phyloP scores from a whole-genome alignment of 2,888 invertebrate genomes.

The Elmis aenea region DNA sequence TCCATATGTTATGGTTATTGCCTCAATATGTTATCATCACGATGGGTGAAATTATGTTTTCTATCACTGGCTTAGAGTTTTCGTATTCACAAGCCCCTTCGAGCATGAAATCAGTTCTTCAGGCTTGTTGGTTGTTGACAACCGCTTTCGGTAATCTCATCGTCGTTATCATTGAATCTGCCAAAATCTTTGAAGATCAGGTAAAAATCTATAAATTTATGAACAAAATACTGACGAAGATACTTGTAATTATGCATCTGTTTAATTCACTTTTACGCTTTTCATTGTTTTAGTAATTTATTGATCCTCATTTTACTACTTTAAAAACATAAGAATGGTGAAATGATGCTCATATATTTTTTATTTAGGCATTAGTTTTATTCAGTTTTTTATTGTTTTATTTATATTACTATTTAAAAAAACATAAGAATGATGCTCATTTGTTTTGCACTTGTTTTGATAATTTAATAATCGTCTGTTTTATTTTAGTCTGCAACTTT shows the following conservation, averaged over 20 bases:
- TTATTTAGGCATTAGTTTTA: no score
- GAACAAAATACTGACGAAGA: background rate
- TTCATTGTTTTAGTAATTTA: no score
- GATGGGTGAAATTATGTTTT: conserved; percentile 91
- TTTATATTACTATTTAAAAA: no score
- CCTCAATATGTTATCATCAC: conserved; percentile 94
- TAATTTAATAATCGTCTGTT: no score
- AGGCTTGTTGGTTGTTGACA: conserved; percentile 88
- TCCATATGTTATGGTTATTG: conserved; percentile 80
- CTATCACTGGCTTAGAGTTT: conserved; percentile 92
- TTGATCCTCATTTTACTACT: no score
- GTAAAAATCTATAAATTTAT: conserved; percentile 49
- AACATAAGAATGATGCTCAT: no score
- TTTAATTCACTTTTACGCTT: no score
- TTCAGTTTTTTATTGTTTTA: no score
- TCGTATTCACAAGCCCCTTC: conserved; percentile 91
- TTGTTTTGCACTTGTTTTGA: no score
- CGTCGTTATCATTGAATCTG: conserved; percentile 82
- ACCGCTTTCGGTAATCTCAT: conserved; percentile 91
- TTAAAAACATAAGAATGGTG: no score
- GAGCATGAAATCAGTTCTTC: conserved; percentile 91
- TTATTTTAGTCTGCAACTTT: conserved; percentile 85
- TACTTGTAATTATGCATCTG: background rate
- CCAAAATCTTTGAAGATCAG: conserved; percentile 69
- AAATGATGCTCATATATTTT: no score